phyloP scores from a whole-genome alignment of 1,140 invertebrate species.

The Bombus turneri region DNA sequence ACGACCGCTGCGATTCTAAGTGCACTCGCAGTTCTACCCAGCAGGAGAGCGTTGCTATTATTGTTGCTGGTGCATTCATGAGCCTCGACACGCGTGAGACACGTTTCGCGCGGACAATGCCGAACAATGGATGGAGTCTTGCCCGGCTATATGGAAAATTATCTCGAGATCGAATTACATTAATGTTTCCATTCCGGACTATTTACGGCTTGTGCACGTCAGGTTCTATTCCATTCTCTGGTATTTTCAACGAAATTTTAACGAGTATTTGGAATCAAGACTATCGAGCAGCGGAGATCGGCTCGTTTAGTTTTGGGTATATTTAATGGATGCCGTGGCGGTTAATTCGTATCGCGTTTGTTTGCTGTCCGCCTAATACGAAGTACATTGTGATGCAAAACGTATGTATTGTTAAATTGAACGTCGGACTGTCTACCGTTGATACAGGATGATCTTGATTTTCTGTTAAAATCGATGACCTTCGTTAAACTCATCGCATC shows the following conservation, averaged over 20 bases:
- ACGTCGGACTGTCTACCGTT: too few species aligned
- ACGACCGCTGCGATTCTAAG: slow-evolving; percentile 51
- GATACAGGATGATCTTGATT: too few species aligned
- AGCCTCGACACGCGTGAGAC: slow-evolving; percentile 44
- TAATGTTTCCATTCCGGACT: slow-evolving; percentile 21
- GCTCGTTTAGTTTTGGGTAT: too few species aligned
- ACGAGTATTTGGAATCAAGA: neutral
- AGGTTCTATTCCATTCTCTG: too few species aligned
- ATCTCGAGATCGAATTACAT: slow-evolving; percentile 38
- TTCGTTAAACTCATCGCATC: neutral
- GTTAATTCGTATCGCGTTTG: neutral
- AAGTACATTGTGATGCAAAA: neutral
- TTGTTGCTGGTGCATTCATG: slow-evolving; percentile 52
- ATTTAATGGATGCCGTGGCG: too few species aligned
- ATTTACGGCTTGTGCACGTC: neutral
- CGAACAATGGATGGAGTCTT: slow-evolving; percentile 41
- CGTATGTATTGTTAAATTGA: too few species aligned
- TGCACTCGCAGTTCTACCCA: slow-evolving; percentile 45
- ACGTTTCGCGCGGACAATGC: slow-evolving; percentile 39
- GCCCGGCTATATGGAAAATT: slow-evolving; percentile 22
- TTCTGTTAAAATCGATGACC: too few species aligned
- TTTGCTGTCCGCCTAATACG: neutral
- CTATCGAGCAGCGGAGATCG: too few species aligned
- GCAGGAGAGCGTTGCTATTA: slow-evolving; percentile 57
- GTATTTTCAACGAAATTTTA: neutral